These are phyloP conservation scores for Ypsolopha scabrella DNA, from an alignment of 2,888 invertebrate species.

Conservation along the genomic window DNA sequence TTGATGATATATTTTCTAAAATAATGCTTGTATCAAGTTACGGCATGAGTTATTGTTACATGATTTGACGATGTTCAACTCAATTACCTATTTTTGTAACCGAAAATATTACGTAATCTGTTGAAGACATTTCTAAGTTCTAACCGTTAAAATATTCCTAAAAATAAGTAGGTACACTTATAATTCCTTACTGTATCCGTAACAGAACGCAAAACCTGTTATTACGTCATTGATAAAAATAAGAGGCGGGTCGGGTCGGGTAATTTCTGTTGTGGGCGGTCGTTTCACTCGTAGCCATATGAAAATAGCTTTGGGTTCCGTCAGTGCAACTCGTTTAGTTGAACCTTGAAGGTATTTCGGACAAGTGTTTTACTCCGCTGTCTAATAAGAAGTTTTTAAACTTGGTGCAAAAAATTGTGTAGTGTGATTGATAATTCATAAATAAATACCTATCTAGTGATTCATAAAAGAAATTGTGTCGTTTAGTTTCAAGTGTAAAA, in stretches of 20 bases:
- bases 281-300: constrained; percentile 12
- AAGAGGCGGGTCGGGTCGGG: constrained; percentile 13
- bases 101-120: too few species aligned
- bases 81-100: too few species aligned
- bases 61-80: too few species aligned
- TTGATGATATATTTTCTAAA: too few species aligned
- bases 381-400: background rate
- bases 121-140: background rate
- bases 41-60: too few species aligned
- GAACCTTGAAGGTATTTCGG: constrained; percentile 39
- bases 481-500: background rate
- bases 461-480: constrained; percentile 7
- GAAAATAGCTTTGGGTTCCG: constrained; percentile 17
- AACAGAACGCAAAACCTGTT: constrained; percentile 33
- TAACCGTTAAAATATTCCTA: background rate
- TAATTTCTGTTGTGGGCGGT: background rate
- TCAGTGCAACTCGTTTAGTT: constrained; percentile 11
- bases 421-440: too few species aligned
- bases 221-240: constrained; percentile 58
- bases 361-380: constrained; percentile 6
- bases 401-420: too few species aligned
- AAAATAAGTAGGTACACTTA: background rate
- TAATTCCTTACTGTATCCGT: constrained; percentile 5
- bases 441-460: constrained; percentile 13
- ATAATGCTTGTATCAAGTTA: too few species aligned